These are phyloP conservation scores for Rhynchonema sp. DNA, from an alignment of 2,888 invertebrate species.

Conservation along the genomic window DNA sequence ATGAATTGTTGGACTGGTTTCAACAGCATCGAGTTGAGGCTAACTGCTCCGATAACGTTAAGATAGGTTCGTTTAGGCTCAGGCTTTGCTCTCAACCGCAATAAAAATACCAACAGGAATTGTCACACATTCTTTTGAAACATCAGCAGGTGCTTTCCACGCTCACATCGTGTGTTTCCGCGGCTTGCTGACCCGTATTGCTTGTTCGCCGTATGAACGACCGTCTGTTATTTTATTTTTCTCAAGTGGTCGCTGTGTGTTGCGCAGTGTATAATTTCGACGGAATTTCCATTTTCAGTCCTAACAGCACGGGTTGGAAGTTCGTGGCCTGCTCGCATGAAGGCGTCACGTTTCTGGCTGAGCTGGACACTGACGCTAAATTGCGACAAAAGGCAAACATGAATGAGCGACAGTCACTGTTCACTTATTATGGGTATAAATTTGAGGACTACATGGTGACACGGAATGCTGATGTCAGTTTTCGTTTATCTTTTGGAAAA, in stretches of 20 bases:
- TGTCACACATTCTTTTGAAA: no score
- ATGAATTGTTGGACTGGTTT: no score
- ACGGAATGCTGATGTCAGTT: no score
- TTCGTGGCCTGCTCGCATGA: neutral
- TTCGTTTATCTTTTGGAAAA: no score
- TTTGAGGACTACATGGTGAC: conserved; percentile 17
- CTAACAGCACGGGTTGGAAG: neutral
- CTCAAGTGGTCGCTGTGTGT: no score
- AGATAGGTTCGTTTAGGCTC: no score
- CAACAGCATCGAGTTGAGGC: no score
- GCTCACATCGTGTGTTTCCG: conserved; percentile 18
- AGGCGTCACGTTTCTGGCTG: neutral
- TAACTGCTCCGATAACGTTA: no score
- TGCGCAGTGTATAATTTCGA: no score
- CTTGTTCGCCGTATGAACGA: conserved; percentile 11
- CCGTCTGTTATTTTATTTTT: neutral
- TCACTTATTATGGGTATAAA: conserved; percentile 17
- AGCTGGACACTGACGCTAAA: neutral
- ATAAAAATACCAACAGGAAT: no score
- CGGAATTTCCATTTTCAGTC: no score
- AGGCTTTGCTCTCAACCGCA: no score
- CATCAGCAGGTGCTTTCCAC: conserved; percentile 5
- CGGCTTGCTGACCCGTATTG: conserved; percentile 18
- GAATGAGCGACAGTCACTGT: conserved; percentile 10
- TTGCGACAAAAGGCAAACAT: conserved; percentile 6